Evolutionary conservation across 2,797 vertebrate species (phyloP), one percentile per base, ranked within the genome.

Genomic region (Eulemur albifrons): DNA sequence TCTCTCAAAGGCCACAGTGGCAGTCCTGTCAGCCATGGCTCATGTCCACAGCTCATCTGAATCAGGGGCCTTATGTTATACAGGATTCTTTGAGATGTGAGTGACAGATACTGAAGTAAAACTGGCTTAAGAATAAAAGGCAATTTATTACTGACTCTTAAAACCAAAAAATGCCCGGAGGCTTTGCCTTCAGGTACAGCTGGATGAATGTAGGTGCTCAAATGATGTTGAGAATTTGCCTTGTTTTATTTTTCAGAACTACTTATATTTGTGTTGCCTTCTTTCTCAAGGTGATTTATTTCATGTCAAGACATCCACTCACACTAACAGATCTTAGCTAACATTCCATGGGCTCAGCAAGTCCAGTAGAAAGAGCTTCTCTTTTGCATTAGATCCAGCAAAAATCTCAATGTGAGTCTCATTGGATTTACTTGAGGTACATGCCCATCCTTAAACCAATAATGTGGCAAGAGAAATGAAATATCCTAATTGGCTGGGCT

Each of bases 191-290:
- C 25, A 79, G 75, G 11, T 1, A 0, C 61, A 48, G 52, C 21
- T 83, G 25, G 27, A 93, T 65, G 23, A 23, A 93, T 65, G 18
- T 69, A 59, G 57, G 23, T 59, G 3, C 35, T 75, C 40, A 77
- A 32, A 43, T 23, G 40, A 81, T 76, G 11, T 18, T 76, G 67
- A 90, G 27, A 82, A 90, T 57, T 75, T 70, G 13, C 30, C 32
- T 40, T 45, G 5, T 45, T 82, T 95, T 88, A 81, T 90, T 84
- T 87, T 48, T 88, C n/a, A 79, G 38, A 32, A 43, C 40, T 67
- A 35, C 6, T 79, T 90, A 77, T 32, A 54, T 80, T 73, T 93
- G 32, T 67, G 69, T n/a, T 96, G 35, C 65, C 21, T 82, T 97
- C 40, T 17, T 88, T 96, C 40, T 82, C 17, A 15, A 57, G 69